Conservation (phyloP, 2,797 vertebrate species). For the Sebastes variabilis region DNA sequence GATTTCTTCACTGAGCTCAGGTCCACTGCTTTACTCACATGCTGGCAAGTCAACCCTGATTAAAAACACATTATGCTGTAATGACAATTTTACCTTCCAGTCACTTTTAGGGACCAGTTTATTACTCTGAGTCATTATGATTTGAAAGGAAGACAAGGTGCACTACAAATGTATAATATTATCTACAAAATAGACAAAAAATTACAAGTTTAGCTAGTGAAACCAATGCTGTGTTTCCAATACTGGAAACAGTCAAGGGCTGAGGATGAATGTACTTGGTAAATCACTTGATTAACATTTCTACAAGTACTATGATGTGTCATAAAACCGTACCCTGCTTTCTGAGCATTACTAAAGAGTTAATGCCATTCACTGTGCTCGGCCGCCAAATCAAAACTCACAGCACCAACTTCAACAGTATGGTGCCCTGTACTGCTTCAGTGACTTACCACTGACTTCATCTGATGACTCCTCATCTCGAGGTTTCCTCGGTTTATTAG, state of each 20-base stretch:
- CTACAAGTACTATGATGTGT: not conserved
- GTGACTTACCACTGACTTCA: constrained; percentile 90
- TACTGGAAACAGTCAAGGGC: not conserved
- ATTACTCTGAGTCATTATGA: not conserved
- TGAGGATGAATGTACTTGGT: not conserved
- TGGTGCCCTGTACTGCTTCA: not conserved
- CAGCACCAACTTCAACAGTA: not conserved
- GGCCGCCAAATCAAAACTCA: not conserved
- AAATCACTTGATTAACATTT: not conserved
- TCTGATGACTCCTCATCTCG: constrained; percentile 97
- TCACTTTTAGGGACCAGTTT: not conserved
- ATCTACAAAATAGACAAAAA: too few species aligned
- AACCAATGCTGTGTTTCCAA: not conserved
- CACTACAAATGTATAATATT: not conserved
- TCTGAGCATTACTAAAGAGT: not conserved
- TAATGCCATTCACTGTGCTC: not conserved
- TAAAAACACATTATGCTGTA: not conserved
- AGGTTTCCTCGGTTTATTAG: constrained; percentile 87
- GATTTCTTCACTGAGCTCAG: constrained; percentile 92
- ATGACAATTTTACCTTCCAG: not conserved
- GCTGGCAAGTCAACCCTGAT: constrained; percentile 91
- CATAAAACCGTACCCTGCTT: not conserved
- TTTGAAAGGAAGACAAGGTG: not conserved
- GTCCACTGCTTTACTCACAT: constrained; percentile 92
- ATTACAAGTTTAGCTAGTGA: not conserved